A percentile compares a stretch with the other conserved stretches of the same genome.
phyloP scores from a whole-genome alignment of 2,113 vertebrate species.

The Himantopus leucocephalus region DNA sequence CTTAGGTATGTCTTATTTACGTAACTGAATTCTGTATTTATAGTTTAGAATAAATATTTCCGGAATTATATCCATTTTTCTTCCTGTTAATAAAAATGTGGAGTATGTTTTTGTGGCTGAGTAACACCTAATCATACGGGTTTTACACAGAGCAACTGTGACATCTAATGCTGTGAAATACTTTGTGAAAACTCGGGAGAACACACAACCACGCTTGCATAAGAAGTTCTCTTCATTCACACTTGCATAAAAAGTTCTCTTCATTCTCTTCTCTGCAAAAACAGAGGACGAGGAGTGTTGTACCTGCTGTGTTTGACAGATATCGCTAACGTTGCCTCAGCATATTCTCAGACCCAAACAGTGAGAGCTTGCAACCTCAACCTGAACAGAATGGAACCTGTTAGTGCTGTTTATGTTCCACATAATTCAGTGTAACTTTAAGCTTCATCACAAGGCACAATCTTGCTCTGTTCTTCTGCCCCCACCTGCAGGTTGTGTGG shows the following conservation, averaged over 20 bases:
- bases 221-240: not conserved
- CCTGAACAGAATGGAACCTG: not conserved
- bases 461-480: not conserved
- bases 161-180: not conserved
- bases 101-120: not conserved
- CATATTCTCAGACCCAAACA: not conserved
- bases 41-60: not conserved
- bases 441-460: not conserved
- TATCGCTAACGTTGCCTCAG: not conserved
- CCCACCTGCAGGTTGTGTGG: not conserved
- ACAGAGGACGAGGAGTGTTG: not conserved
- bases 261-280: not conserved
- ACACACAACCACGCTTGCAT: not conserved
- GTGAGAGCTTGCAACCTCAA: not conserved
- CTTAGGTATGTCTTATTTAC: not conserved
- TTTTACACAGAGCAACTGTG: accelerated
- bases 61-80: not conserved
- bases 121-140: not conserved
- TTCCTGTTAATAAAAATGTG: not conserved
- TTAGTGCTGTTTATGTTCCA: not conserved
- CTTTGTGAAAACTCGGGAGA: not conserved
- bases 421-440: not conserved
- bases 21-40: not conserved
- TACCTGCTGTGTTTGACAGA: not conserved
- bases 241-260: not conserved